phyloP scores from a whole-genome alignment of 1,140 invertebrate genomes.

The Macrostomum lignano region DNA sequence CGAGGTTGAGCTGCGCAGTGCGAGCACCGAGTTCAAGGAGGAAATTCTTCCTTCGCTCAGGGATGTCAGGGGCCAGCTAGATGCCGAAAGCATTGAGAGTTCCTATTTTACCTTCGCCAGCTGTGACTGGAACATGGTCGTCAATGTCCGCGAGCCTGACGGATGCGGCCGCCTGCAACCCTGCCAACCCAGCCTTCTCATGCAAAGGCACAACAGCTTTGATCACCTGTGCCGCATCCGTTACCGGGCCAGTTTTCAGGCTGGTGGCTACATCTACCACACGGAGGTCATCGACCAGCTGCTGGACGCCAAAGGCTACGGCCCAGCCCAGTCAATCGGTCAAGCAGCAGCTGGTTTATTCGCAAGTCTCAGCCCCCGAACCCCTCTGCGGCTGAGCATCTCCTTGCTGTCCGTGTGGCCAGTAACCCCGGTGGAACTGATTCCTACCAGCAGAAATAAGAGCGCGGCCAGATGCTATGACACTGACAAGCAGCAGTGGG shows the following conservation, averaged over 20 bases:
- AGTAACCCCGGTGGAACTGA: conserved; percentile 38
- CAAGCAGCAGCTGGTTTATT: too few relatives aligned
- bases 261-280: conserved; percentile 40
- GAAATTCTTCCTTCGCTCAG: conserved; percentile 37
- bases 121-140: conserved; percentile 51
- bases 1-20: conserved; percentile 45
- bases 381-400: too few relatives aligned
- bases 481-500: conserved; percentile 53
- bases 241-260: conserved; percentile 42
- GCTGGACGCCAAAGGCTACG: conserved; percentile 42
- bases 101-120: conserved; percentile 44
- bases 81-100: conserved; percentile 31
- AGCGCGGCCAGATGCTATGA: conserved; percentile 43
- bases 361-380: too few relatives aligned
- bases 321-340: too few relatives aligned
- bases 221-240: conserved; percentile 45
- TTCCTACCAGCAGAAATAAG: conserved; percentile 12
- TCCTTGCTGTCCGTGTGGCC: conserved; percentile 45
- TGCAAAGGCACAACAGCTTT: conserved; percentile 50
- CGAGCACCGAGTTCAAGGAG: conserved; percentile 44
- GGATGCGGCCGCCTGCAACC: too few relatives aligned
- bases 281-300: conserved; percentile 47
- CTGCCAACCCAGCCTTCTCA: too few relatives aligned
- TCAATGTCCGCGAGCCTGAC: too few relatives aligned
- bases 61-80: conserved; percentile 22